Percentiles rank a stretch among this genome's conserved stretches.
Conservation (phyloP, 2,797 vertebrate genomes). For the Fundulus diaphanus region DNA sequence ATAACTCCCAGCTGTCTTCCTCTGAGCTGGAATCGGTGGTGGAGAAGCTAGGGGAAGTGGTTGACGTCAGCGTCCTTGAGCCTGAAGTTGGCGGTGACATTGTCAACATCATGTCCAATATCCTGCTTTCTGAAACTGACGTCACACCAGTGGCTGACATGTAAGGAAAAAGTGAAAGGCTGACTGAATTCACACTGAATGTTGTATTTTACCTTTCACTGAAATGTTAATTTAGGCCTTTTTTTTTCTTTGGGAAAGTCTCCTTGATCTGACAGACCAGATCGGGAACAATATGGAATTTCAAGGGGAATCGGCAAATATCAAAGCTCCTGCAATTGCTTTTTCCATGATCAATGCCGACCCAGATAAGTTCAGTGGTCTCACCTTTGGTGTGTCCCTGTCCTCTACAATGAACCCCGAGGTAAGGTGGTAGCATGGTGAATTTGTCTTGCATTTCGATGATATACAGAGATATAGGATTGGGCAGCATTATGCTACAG, state of each 20-base stretch:
- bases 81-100: slow-evolving; percentile 65
- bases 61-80: slow-evolving; percentile 69
- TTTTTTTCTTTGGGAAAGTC: slow-evolving; percentile 71
- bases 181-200: background rate
- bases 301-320: slow-evolving; percentile 62
- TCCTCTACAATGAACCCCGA: slow-evolving; percentile 62
- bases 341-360: slow-evolving; percentile 79
- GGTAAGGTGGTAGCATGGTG: slow-evolving; percentile 70
- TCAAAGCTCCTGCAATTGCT: slow-evolving; percentile 78
- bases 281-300: slow-evolving; percentile 84
- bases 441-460: background rate
- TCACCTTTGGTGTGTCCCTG: slow-evolving; percentile 83
- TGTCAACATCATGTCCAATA: slow-evolving; percentile 75
- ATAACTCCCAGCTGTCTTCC: slow-evolving; percentile 44
- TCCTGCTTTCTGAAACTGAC: slow-evolving; percentile 78
- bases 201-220: background rate
- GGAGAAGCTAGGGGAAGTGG: slow-evolving; percentile 80
- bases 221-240: slow-evolving; percentile 7
- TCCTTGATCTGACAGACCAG: slow-evolving; percentile 82
- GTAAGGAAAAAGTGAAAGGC: slow-evolving; percentile 73
- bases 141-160: slow-evolving; percentile 73
- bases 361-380: slow-evolving; percentile 77
- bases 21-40: slow-evolving; percentile 81
- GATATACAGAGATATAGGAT: background rate
- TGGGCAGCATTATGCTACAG: background rate